These are phyloP conservation scores for Diorhabda elongata DNA, from an alignment of 1,140 invertebrate genomes.

Conservation along the genomic window DNA sequence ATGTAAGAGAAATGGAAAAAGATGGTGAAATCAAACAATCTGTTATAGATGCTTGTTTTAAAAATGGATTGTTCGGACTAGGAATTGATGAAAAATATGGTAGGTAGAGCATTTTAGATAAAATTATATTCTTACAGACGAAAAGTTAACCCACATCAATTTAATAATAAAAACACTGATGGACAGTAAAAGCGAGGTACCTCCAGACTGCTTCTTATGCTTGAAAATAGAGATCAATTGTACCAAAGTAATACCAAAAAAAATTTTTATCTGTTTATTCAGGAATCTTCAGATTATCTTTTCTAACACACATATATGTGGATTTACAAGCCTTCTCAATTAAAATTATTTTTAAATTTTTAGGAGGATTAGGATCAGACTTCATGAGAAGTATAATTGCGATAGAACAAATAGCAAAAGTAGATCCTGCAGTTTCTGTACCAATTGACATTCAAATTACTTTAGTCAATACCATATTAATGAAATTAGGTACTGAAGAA, in stretches of 20 bases:
- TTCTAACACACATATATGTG: no score
- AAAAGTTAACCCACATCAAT: no score
- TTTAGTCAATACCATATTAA: slow-evolving; percentile 80
- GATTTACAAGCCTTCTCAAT: no score
- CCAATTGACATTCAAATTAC: slow-evolving; percentile 94
- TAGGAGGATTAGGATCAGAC: slow-evolving; percentile 75
- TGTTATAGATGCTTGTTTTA: slow-evolving; percentile 70
- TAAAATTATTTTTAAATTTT: background rate
- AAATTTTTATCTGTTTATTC: no score
- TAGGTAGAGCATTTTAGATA: background rate
- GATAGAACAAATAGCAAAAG: slow-evolving; percentile 91
- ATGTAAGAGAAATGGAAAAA: slow-evolving; percentile 90
- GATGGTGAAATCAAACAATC: slow-evolving; percentile 71
- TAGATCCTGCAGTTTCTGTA: slow-evolving; percentile 82
- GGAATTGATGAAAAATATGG: slow-evolving; percentile 77
- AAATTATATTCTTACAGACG: no score
- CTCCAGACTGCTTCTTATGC: no score
- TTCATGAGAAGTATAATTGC: slow-evolving; percentile 86
- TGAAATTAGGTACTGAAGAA: slow-evolving; percentile 75
- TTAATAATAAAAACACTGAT: no score
- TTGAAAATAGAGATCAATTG: no score
- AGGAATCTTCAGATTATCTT: no score
- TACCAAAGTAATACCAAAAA: no score
- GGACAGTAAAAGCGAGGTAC: no score
- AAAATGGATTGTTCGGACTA: slow-evolving; percentile 90